Evolutionary conservation across 1,140 invertebrate genomes (phyloP), one percentile per base, ranked within the genome.

Genomic region (Pseudomyrmex flavicornis): DNA sequence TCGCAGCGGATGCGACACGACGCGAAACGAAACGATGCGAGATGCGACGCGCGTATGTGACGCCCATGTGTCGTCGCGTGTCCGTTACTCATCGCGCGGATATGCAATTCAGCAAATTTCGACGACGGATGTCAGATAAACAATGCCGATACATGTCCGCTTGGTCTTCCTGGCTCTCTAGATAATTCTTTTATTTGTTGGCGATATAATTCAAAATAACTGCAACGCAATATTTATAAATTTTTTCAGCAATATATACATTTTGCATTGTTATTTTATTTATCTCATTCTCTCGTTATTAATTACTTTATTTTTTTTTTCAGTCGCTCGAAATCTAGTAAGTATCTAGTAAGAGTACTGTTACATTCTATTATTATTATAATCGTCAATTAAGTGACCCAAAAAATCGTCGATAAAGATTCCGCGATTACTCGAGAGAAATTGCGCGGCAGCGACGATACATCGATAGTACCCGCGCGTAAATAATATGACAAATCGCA

Each of bases 71-170:
- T 20, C 54, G 76, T 72, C 66, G 17, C 17, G 65, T 59, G 54
- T 56, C 35, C 2, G 65, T 79, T 79, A 70, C 50, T 79, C 76
- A 79, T 80, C 76, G 66, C 22, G 66, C 54, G 66, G 65, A 80
- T 70, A 79, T 72, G 76, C 76, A 61, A 80, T 72, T 80, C 76
- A 72, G 76, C 76, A 48, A 59, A 54, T 80, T 80, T 80, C 20
- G 76, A 80, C 76, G 66, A n/a, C 76, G 76, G 76, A 80, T 79
- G 76, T 70, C 75, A 58, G 76, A 79, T 63, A 63, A 80, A 56
- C 79, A 68, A 68, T 68, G 74, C 62, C 74, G 74, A 56, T 46
- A 63, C 62, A n/a, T 17, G 74, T 68, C 62, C 74, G 74, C 58
- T 17, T 9, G 22, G 63, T 9, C n/a, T 56, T 56, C 54, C 20